phyloP scores from a whole-genome alignment of 2,888 invertebrate genomes.

The Idaea biselata region DNA sequence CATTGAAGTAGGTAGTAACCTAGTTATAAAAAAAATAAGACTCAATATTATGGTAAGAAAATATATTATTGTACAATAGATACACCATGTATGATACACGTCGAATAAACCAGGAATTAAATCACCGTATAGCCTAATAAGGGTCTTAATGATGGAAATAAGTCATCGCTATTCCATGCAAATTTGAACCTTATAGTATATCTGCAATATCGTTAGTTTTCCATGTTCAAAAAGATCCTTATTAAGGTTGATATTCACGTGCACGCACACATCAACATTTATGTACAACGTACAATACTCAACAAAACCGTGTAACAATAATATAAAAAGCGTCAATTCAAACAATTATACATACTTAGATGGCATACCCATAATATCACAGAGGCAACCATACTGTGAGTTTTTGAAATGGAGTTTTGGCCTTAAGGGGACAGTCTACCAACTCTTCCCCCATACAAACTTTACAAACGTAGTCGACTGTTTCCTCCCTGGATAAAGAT shows the following conservation, averaged over 20 bases:
- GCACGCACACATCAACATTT: slow-evolving; percentile 27
- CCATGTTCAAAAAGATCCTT: not conserved
- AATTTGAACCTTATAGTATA: no score
- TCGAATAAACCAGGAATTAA: slow-evolving; percentile 42
- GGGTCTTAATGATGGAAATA: not conserved
- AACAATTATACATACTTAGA: slow-evolving; percentile 12
- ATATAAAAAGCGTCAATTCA: slow-evolving; percentile 33
- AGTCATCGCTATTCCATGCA: not conserved
- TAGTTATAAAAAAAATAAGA: not conserved
- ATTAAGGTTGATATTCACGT: slow-evolving; percentile 39
- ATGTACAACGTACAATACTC: slow-evolving; percentile 30
- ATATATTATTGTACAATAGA: slow-evolving; percentile 66
- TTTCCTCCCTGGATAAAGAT: no score
- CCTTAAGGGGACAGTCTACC: no score
- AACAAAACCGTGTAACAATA: slow-evolving; percentile 39
- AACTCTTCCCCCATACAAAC: no score
- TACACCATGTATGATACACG: slow-evolving; percentile 63
- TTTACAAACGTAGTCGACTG: no score
- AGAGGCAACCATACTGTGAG: slow-evolving; percentile 42
- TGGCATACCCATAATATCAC: slow-evolving; percentile 56
- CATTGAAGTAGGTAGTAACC: not conserved
- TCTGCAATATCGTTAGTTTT: not conserved
- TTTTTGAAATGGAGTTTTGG: not conserved
- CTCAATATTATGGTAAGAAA: slow-evolving; percentile 46
- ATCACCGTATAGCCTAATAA: not conserved